Evolutionary conservation across 2,888 invertebrate genomes (phyloP), one percentile per base, ranked within the genome.

Genomic region (Drosophila neoperkinsi): DNA sequence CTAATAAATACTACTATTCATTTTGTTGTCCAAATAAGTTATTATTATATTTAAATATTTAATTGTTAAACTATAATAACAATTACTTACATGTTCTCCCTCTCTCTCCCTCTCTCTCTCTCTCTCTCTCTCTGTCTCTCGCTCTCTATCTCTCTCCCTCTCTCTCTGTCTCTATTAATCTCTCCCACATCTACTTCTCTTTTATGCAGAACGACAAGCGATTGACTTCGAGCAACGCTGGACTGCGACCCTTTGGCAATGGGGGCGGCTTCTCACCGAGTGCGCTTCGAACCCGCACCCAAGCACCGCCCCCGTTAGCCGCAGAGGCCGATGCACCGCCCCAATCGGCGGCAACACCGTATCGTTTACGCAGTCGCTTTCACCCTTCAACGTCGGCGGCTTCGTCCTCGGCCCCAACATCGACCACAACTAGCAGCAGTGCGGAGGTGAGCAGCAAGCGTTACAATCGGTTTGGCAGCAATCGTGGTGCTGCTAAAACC

Each of bases 361-460:
- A 92, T 65, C 91, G 93, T 13, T 78, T 90, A 10, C 88, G 93
- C 55, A 92, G 88, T 79, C 92, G 93, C 21, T 93, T 93, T 43
- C 93, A 93, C 56, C 91, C 92, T 5, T 79, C 84, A 4, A 75
- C 79, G 13, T 67, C 87, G 16, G 57, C 84, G 1, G 34, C 79
- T 1, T 58, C 87, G 11, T 71, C 83, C 1, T 62, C 88, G 13
- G 71, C 83, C 0, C 65, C 89, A 16, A 74, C 84, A 0, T 70
- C 87, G 3, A 75, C 91, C 5, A 78, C 91, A 11, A 77, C 83
- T 2, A 82, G 75, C 64, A 81, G 80, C 61, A 81, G 79, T 34
- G 70, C 78, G 0, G 89, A 85, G 75, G 69, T 72, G 13, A 92
- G 79, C 72, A 84, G 84, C 69, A 91, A 90, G 68, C 91, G 91